Conservation (phyloP, 2,888 invertebrate species). For the Frankliniella fusca region DNA sequence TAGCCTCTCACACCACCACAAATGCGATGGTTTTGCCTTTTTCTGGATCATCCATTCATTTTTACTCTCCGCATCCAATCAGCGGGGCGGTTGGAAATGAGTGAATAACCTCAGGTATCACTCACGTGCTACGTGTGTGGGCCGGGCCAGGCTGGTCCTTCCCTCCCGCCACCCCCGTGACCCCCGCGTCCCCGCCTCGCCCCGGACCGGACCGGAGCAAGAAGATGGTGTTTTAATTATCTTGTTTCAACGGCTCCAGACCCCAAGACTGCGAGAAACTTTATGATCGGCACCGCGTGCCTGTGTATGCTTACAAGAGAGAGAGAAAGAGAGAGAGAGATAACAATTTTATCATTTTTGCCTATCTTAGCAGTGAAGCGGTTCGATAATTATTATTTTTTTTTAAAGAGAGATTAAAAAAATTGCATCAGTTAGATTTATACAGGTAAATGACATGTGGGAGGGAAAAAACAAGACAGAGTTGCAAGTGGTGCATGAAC, state of each 20-base stretch:
- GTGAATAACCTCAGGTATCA: background rate
- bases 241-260: slow-evolving; percentile 9
- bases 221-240: slow-evolving; percentile 12
- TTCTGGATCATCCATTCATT: background rate
- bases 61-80: slow-evolving; percentile 9
- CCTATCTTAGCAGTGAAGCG: too few relatives aligned
- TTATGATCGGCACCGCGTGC: background rate
- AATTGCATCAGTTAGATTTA: too few relatives aligned
- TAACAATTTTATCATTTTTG: too few relatives aligned
- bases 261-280: background rate
- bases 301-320: background rate
- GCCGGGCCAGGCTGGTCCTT: background rate
- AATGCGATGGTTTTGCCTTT: too few relatives aligned
- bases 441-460: too few relatives aligned
- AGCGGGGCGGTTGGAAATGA: background rate
- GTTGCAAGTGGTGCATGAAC: too few relatives aligned
- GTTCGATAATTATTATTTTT: too few relatives aligned
- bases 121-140: slow-evolving; percentile 8
- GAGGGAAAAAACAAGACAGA: too few relatives aligned
- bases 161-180: background rate
- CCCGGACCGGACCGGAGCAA: background rate
- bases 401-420: too few relatives aligned
- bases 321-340: background rate
- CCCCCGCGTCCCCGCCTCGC: background rate
- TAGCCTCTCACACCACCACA: background rate